Evolutionary conservation across 2,797 vertebrate species (phyloP).

Genomic region (Mareca strepera): DNA sequence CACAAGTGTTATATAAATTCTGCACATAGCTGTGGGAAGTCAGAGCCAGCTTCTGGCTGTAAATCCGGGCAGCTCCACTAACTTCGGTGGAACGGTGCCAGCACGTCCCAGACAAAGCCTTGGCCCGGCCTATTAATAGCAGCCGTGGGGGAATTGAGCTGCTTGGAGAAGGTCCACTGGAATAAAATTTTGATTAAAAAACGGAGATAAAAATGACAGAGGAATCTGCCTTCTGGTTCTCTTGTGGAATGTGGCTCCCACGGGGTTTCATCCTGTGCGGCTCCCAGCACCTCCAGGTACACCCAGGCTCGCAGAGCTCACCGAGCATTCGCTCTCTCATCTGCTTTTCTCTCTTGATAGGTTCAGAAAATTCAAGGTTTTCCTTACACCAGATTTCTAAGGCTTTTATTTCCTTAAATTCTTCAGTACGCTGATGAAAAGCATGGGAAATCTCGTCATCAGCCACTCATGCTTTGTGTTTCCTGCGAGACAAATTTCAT

Average conservation of each 20-base stretch:
- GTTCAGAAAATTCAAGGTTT: not conserved
- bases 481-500: not conserved
- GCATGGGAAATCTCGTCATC: not conserved
- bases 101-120: not conserved
- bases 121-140: not conserved
- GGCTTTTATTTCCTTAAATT: not conserved
- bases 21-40: not conserved
- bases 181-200: not conserved
- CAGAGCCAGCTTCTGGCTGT: not conserved
- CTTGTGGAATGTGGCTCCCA: not conserved
- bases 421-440: accelerated
- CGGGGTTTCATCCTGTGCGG: not conserved
- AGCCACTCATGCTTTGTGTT: not conserved
- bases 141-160: not conserved
- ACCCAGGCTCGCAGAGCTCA: accelerated
- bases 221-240: not conserved
- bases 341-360: not conserved
- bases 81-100: not conserved
- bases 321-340: accelerated
- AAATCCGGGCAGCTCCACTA: not conserved
- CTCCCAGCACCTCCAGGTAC: not conserved
- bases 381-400: not conserved
- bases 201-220: not conserved
- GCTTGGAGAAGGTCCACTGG: not conserved
- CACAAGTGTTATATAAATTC: not conserved